Percentiles rank a stretch among this genome's conserved stretches.
phyloP scores from a whole-genome alignment of 2,113 vertebrate species.

The Glaucomys volans region DNA sequence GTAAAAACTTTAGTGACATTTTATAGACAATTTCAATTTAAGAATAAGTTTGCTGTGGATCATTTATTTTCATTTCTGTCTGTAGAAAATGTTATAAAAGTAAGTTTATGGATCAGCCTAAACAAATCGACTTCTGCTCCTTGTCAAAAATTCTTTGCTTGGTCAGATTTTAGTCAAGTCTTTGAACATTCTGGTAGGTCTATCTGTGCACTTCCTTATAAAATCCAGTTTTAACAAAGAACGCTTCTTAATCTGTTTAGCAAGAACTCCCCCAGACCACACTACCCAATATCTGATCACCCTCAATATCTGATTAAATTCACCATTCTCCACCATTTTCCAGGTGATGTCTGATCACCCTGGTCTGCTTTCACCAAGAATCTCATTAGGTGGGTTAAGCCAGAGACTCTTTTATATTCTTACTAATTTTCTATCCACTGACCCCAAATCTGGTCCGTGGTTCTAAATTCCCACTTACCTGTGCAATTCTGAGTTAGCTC shows the following conservation, averaged over 20 bases:
- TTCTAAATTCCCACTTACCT: background rate
- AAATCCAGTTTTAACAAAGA: background rate
- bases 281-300: no score
- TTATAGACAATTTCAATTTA: background rate
- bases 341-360: background rate
- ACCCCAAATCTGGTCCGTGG: background rate
- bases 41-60: background rate
- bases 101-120: background rate
- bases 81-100: background rate
- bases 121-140: background rate
- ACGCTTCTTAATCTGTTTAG: background rate
- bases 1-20: slow-evolving; percentile 10
- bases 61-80: background rate
- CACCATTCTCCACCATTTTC: background rate
- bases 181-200: background rate
- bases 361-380: background rate
- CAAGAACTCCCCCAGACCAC: background rate
- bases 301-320: background rate
- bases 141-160: background rate
- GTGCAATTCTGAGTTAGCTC: background rate
- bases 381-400: background rate
- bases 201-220: background rate
- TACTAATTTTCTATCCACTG: background rate
- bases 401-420: background rate
- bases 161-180: background rate